Conservation (phyloP, 2,888 invertebrate genomes). For the Cataglyphis cursor region DNA sequence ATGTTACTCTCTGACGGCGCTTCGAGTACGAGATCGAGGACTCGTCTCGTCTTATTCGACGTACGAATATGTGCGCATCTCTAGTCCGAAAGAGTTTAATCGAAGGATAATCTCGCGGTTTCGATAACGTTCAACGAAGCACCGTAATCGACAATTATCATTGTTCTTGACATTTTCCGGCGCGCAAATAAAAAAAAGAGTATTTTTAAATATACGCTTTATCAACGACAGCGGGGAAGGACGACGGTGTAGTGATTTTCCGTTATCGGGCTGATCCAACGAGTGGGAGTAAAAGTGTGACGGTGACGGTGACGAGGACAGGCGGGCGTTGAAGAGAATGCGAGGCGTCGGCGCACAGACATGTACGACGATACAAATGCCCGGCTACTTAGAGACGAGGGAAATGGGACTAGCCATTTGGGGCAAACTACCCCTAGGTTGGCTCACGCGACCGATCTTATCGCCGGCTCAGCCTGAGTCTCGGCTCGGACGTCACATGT, state of each 20-base stretch:
- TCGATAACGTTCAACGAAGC: constrained; percentile 7
- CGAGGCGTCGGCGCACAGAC: constrained; percentile 62
- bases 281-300: constrained; percentile 48
- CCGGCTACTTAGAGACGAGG: constrained; percentile 78
- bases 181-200: constrained; percentile 44
- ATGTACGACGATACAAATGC: constrained; percentile 73
- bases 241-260: constrained; percentile 59
- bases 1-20: constrained; percentile 59
- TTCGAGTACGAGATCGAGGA: constrained; percentile 64
- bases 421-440: constrained; percentile 79
- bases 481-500: constrained; percentile 57
- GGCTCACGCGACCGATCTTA: constrained; percentile 84
- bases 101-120: constrained; percentile 21
- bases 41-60: constrained; percentile 58
- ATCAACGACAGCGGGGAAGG: constrained; percentile 36
- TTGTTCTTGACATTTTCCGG: constrained; percentile 43
- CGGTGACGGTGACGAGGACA: constrained; percentile 56
- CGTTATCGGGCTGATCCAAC: constrained; percentile 62
- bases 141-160: constrained; percentile 44
- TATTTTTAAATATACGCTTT: constrained; percentile 36
- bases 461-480: constrained; percentile 70
- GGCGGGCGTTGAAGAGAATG: constrained; percentile 53
- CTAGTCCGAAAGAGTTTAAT: constrained; percentile 20
- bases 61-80: constrained; percentile 17
- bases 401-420: constrained; percentile 81